Percentiles rank a stretch among this genome's conserved stretches.
Evolutionary conservation across 1,140 invertebrate genomes (phyloP).

Genomic region (Goniozus legneri): DNA sequence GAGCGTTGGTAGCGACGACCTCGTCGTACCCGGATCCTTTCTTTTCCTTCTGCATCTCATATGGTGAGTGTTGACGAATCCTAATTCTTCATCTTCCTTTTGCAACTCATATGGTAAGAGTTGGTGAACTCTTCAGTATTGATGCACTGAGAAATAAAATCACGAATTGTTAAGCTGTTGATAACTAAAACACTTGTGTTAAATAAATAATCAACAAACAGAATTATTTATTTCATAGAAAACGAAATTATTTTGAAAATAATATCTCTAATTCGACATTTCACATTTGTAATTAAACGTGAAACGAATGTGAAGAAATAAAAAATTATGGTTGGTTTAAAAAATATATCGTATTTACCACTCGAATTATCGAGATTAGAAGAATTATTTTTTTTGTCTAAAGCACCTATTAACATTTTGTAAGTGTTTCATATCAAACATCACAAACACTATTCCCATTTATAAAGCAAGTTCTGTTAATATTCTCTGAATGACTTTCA

Average conservation of each 20-base stretch:
- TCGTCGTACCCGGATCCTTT: slow-evolving; percentile 78
- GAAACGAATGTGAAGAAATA: too few relatives aligned
- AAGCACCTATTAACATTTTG: background rate
- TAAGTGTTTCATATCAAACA: too few relatives aligned
- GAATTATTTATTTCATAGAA: background rate
- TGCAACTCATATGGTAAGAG: background rate
- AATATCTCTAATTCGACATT: background rate
- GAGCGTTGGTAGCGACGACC: slow-evolving; percentile 86
- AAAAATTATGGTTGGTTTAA: background rate
- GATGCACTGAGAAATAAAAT: background rate
- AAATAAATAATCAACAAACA: background rate
- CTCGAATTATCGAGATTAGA: background rate
- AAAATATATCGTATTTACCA: background rate
- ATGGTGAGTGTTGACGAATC: slow-evolving; percentile 62
- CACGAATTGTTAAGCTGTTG: background rate
- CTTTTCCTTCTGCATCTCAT: slow-evolving; percentile 72
- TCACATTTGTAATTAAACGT: background rate
- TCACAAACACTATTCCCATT: too few relatives aligned
- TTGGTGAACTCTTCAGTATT: background rate
- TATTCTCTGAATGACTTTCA: too few relatives aligned
- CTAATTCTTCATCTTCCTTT: slow-evolving; percentile 3
- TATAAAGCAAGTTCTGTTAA: too few relatives aligned
- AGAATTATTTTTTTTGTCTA: background rate
- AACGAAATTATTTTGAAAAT: background rate
- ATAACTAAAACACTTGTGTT: background rate